Evolutionary conservation across 2,888 invertebrate species (phyloP), one percentile per base, ranked within the genome.

Genomic region (Plebejus anna): DNA sequence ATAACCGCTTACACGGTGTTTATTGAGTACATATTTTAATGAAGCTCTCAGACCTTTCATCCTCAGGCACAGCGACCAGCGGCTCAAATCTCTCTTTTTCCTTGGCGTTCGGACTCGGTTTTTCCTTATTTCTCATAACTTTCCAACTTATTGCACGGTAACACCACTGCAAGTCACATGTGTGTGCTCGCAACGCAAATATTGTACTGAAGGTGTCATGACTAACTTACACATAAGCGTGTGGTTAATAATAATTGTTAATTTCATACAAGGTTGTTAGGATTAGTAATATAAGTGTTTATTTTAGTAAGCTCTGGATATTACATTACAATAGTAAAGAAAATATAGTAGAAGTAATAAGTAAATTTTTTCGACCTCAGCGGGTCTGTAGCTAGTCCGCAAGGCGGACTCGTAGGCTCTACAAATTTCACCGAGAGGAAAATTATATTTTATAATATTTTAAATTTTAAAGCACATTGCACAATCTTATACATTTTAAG

Each of bases 31-130:
- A 82, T 22, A 22, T 22, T 86, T 88, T 92, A 93, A 92, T 90
- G 91, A 93, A 90, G 85, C 89, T 82, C 83, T 81, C 83, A 75
- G 84, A 93, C 94, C 93, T 91, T 91, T 93, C 92, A 92, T 91
- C 90, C 83, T 93, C 94, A 90, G 92, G 91, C 85, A 92, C 92
- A 32, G 89, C 85, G 75, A 92, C 85, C 79, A 92, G 87, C 82
- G 90, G 89, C 80, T 92, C 93, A 66, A 88, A 86, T 81, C 89
- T 87, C 83, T 90, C 90, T 81, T 90, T 87, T 87, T 90, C 90
- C 83, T 86, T 90, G 79, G 78, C 76, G 83, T 85, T 90, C 83
- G 88, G 89, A 88, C 88, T 90, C 82, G 87, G 86, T 89, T 89
- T 92, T 81, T 92, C 91, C 85, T 90, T 92, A 88, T 88, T 91